phyloP scores from a whole-genome alignment of 1,140 invertebrate species.

The Drosophila nannoptera region DNA sequence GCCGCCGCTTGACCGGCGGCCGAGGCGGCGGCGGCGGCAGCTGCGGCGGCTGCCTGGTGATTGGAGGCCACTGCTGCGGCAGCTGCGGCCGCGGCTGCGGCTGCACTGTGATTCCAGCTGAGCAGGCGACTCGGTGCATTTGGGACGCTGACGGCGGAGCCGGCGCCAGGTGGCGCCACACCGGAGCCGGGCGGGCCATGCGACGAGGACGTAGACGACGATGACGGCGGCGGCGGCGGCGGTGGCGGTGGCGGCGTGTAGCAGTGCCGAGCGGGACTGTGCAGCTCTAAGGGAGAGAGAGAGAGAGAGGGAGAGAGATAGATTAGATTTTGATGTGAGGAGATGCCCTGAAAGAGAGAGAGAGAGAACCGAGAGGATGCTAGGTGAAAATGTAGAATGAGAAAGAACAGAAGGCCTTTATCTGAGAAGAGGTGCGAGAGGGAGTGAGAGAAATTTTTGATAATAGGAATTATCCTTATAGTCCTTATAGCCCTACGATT shows the following conservation, averaged over 20 bases:
- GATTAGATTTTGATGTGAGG: neutral
- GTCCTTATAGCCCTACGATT: no score
- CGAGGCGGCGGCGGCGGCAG: slow-evolving; percentile 49
- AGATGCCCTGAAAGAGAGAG: no score
- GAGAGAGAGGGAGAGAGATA: neutral
- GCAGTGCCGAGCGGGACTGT: slow-evolving; percentile 56
- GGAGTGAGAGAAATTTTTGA: neutral
- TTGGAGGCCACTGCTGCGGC: slow-evolving; percentile 49
- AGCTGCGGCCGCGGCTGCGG: slow-evolving; percentile 58
- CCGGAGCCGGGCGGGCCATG: slow-evolving; percentile 10
- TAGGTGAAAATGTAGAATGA: no score
- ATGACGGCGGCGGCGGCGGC: no score
- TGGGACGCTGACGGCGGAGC: neutral
- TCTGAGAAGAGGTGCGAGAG: no score
- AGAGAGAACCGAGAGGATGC: no score
- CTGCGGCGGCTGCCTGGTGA: slow-evolving; percentile 34
- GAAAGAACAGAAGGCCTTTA: no score
- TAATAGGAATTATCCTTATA: no score
- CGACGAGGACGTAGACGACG: no score
- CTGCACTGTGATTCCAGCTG: slow-evolving; percentile 66
- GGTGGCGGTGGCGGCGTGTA: slow-evolving; percentile 47
- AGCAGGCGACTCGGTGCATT: slow-evolving; percentile 41
- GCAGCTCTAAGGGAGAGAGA: slow-evolving; percentile 48
- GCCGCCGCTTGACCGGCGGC: slow-evolving; percentile 52
- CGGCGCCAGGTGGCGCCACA: slow-evolving; percentile 10